phyloP scores from a whole-genome alignment of 1,140 invertebrate genomes.

The Atta texana region DNA sequence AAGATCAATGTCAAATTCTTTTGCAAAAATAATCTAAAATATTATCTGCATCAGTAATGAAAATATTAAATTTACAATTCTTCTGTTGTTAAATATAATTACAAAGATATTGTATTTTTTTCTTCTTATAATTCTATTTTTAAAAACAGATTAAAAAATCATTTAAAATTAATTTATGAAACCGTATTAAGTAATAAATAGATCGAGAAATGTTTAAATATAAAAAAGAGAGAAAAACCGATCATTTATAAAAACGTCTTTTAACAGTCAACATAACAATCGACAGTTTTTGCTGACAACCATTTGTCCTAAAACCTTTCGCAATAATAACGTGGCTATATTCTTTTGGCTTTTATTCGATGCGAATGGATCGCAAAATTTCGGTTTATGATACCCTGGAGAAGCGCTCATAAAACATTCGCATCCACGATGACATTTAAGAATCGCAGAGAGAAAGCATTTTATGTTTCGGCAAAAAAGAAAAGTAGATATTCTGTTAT shows the following conservation, averaged over 20 bases:
- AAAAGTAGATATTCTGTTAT: not conserved
- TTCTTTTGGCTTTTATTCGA: not conserved
- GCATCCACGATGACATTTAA: slow-evolving; percentile 19
- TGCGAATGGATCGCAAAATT: slow-evolving; percentile 39
- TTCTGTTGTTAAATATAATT: not conserved
- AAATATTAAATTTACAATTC: slow-evolving; percentile 5
- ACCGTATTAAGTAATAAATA: too few species aligned
- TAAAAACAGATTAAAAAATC: not conserved
- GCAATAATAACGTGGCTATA: not conserved
- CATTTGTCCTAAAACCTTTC: not conserved
- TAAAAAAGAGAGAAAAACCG: too few species aligned
- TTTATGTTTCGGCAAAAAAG: slow-evolving; percentile 1
- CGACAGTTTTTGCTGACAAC: not conserved
- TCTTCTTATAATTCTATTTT: not conserved
- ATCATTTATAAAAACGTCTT: not conserved
- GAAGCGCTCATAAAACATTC: slow-evolving; percentile 51
- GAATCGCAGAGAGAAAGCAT: slow-evolving; percentile 6
- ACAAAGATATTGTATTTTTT: not conserved
- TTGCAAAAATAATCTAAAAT: slow-evolving; percentile 26
- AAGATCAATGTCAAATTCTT: not conserved
- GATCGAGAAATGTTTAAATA: too few species aligned
- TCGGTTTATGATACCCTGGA: slow-evolving; percentile 43
- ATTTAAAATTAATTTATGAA: slow-evolving; percentile 11
- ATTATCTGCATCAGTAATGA: not conserved
- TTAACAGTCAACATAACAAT: not conserved